Evolutionary conservation across 2,888 invertebrate genomes (phyloP), one percentile per base, ranked within the genome.

Genomic region (Phrixothrix hirtus): DNA sequence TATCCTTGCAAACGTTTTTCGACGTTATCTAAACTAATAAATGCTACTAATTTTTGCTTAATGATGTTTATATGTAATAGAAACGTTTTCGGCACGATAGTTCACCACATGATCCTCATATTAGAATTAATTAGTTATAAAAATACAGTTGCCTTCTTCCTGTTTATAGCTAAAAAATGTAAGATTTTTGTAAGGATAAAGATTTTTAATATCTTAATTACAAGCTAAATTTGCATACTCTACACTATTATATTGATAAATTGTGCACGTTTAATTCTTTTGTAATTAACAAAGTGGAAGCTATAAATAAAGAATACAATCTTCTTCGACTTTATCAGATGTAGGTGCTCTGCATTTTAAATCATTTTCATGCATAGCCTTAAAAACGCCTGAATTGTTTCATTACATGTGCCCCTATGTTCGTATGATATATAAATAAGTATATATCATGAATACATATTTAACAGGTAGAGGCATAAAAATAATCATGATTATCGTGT

Each of bases 201-300:
- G 27, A 38, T 53, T 53, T 60, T 57, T 57, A 57, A 59, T 54
- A 56, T 59, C 57, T 59, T 61, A 61, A 59, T 61, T 59, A 61
- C 51, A 50, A 58, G 43, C 39, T 16, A 25, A 50, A 61, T 61
- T 61, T 58, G 57, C 59, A 61, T 61, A 61, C 54, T 32, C 30
- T 37, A 26, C 43, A 46, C 49, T 48, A 55, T 50, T 50, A 50
- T 61, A 61, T 59, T 61, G 61, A 59, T 59, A 58, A 61, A 61
- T 59, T 58, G 61, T 57, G 54, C 41, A 55, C 59, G 58, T 61
- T 61, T 61, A 61, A 59, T 59, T 59, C 59, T 59, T 57, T 55
- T 55, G 58, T 61, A 61, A 61, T 61, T 61, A 61, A 55, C 61
- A 59, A 59, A 61, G 59, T 61, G 61, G 61, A 61, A 61, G 55